Percentiles rank a stretch among this genome's conserved stretches.
Conservation (phyloP, 1,140 invertebrate species). For the Drusus annulatus region DNA sequence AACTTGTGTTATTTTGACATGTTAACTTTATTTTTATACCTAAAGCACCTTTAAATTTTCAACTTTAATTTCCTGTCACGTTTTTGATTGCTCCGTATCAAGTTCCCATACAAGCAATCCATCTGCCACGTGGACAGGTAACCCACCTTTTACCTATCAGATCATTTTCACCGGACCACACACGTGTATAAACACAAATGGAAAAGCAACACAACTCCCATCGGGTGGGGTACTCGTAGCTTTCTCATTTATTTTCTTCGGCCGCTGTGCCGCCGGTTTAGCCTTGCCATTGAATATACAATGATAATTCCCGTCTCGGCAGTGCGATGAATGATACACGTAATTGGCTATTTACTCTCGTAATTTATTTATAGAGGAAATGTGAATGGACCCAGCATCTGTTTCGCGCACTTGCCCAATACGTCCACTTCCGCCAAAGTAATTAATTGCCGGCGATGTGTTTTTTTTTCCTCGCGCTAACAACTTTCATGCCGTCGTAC, state of each 20-base stretch:
- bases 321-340: not conserved
- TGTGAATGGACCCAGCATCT: conserved; percentile 9
- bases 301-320: not conserved
- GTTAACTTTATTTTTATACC: too few relatives aligned
- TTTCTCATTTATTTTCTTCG: conserved; percentile 17
- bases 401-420: not conserved
- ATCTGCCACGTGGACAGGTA: too few relatives aligned
- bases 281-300: conserved; percentile 18
- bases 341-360: conserved; percentile 12
- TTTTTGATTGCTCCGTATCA: too few relatives aligned
- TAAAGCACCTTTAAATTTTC: too few relatives aligned
- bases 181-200: too few relatives aligned
- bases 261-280: not conserved
- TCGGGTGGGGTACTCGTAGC: not conserved
- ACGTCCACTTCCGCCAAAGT: not conserved
- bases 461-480: not conserved
- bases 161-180: too few relatives aligned
- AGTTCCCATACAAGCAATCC: too few relatives aligned
- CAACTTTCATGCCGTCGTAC: not conserved
- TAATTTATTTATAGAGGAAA: conserved; percentile 15
- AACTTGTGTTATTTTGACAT: too few relatives aligned
- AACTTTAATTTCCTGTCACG: too few relatives aligned
- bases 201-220: too few relatives aligned
- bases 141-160: too few relatives aligned
- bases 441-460: conserved; percentile 3